Percentiles rank a stretch among this genome's conserved stretches.
Conservation (phyloP, 2,888 invertebrate species). For the Catocala nupta region DNA sequence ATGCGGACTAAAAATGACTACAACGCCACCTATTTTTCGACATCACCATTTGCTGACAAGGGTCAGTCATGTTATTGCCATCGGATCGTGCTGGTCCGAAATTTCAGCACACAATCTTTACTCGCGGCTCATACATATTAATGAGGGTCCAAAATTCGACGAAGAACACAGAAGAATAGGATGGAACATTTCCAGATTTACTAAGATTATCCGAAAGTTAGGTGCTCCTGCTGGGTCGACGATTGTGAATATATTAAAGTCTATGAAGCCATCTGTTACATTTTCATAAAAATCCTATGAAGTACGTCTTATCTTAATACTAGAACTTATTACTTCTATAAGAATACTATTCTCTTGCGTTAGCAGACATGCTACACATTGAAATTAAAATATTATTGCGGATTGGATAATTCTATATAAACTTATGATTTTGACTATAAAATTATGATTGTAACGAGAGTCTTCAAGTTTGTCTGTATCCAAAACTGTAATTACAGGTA, state of each 20-base stretch:
- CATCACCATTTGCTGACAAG: conserved; percentile 77
- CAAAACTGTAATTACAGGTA: no score
- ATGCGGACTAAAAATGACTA: conserved; percentile 68
- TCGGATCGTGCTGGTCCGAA: conserved; percentile 57
- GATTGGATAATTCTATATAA: no score
- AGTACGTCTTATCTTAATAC: no score
- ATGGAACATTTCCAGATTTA: conserved; percentile 57
- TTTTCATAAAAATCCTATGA: neutral
- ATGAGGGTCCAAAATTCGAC: conserved; percentile 46
- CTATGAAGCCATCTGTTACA: neutral
- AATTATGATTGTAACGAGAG: no score
- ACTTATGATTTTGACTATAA: no score
- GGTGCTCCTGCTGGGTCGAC: conserved; percentile 21
- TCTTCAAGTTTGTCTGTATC: no score
- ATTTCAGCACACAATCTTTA: conserved; percentile 65
- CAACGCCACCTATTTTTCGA: conserved; percentile 69
- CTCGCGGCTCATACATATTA: conserved; percentile 75
- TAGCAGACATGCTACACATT: no score
- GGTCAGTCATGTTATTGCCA: conserved; percentile 72
- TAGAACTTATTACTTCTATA: no score
- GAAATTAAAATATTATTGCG: no score
- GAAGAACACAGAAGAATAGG: conserved; percentile 57
- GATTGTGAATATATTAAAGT: conserved; percentile 32
- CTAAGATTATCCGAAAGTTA: conserved; percentile 46
- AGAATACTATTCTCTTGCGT: no score